Conservation (phyloP, 2,797 vertebrate genomes). For the Pseudomugil tenellus region DNA sequence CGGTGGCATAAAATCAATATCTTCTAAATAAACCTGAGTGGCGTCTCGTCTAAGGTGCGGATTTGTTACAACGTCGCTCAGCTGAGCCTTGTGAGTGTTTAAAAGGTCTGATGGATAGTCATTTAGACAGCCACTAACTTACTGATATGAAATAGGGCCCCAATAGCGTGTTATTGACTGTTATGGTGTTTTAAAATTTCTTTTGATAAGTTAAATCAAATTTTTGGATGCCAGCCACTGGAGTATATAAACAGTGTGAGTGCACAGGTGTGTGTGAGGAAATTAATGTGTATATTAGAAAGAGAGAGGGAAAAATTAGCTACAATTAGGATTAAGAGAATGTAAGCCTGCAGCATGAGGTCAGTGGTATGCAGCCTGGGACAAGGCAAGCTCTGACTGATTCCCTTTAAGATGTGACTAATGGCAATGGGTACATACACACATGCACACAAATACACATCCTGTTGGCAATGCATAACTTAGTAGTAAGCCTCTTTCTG, state of each 20-base stretch:
- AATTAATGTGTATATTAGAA: slow-evolving; percentile 32
- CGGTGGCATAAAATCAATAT: slow-evolving; percentile 80
- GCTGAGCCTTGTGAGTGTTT: slow-evolving; percentile 55
- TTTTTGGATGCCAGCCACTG: slow-evolving; percentile 59
- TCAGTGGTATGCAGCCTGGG: slow-evolving; percentile 53
- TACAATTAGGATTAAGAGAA: slow-evolving; percentile 45
- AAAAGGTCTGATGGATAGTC: slow-evolving; percentile 67
- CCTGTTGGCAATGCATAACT: slow-evolving; percentile 72
- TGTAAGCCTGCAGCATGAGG: slow-evolving; percentile 36
- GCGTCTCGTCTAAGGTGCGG: slow-evolving; percentile 48
- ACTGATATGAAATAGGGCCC: slow-evolving; percentile 74
- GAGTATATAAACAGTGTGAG: slow-evolving; percentile 8
- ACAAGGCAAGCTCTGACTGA: slow-evolving; percentile 52
- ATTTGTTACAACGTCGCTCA: slow-evolving; percentile 64
- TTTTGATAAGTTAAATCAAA: slow-evolving; percentile 75
- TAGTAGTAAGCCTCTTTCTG: slow-evolving; percentile 76
- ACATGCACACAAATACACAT: slow-evolving; percentile 45
- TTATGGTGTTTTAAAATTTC: slow-evolving; percentile 75
- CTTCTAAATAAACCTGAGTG: slow-evolving; percentile 82
- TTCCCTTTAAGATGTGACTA: slow-evolving; percentile 68
- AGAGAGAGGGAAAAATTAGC: slow-evolving; percentile 10
- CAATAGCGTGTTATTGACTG: slow-evolving; percentile 73
- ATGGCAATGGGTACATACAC: slow-evolving; percentile 49
- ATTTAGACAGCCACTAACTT: slow-evolving; percentile 74
- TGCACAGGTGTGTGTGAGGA: slow-evolving; percentile 27